Evolutionary conservation across 2,797 vertebrate species (phyloP).

Genomic region (Chelonia mydas): DNA sequence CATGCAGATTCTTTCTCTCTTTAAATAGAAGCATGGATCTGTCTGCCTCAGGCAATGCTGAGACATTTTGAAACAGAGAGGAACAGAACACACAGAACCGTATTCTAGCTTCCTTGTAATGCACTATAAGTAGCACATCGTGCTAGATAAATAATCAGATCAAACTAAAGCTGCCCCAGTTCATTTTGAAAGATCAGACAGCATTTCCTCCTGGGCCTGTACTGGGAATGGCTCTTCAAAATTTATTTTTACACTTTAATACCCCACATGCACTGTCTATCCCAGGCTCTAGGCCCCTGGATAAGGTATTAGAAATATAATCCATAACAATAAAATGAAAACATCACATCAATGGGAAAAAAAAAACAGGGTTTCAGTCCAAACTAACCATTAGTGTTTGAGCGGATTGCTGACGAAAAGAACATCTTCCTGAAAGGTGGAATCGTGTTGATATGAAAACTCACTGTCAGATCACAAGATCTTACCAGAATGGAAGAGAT

Average conservation of each 20-base stretch:
- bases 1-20: conserved; percentile 14
- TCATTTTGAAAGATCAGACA: conserved; percentile 18
- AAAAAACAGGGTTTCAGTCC: neutral
- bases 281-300: neutral
- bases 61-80: conserved; percentile 61
- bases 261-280: neutral
- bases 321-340: rapidly evolving
- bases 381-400: neutral
- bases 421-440: neutral
- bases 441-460: neutral
- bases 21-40: conserved; percentile 53
- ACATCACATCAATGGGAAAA: neutral
- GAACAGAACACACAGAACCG: conserved; percentile 47
- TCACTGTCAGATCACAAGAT: neutral
- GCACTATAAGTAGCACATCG: conserved; percentile 37
- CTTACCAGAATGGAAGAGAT: neutral
- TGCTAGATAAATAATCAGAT: conserved; percentile 47
- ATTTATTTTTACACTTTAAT: neutral
- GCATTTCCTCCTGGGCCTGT: neutral
- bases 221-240: neutral
- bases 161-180: conserved; percentile 57
- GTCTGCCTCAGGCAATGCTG: conserved; percentile 47
- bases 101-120: conserved; percentile 45
- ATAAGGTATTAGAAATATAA: neutral
- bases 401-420: neutral